A percentile compares a stretch with the other conserved stretches of the same genome.
Evolutionary conservation across 2,797 vertebrate species (phyloP).

Genomic region (Spondyliosoma cantharus): DNA sequence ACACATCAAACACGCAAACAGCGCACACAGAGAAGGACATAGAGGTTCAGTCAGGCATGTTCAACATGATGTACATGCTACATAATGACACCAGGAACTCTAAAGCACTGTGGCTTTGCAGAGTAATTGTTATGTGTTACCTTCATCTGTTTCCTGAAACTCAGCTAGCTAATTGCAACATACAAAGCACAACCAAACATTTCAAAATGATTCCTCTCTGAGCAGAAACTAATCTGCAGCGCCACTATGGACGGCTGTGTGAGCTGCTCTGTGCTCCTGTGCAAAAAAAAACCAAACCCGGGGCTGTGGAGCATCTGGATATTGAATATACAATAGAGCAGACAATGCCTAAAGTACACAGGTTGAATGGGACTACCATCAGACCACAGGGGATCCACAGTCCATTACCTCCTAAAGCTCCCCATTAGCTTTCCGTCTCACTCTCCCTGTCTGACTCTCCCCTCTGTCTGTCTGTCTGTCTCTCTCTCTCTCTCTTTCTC

Average conservation of each 20-base stretch:
- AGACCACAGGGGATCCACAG: slow-evolving; percentile 74
- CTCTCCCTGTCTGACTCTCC: slow-evolving; percentile 23
- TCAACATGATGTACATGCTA: not conserved
- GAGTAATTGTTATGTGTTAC: not conserved
- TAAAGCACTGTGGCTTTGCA: not conserved
- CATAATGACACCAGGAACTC: slow-evolving; percentile 1
- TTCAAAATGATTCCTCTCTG: slow-evolving; percentile 4
- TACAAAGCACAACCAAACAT: not conserved
- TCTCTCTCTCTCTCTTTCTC: slow-evolving; percentile 10
- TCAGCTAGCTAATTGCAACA: not conserved
- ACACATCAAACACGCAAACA: slow-evolving; percentile 51
- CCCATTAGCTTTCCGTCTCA: slow-evolving; percentile 70
- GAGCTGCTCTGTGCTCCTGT: slow-evolving; percentile 42
- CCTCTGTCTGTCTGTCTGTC: not conserved
- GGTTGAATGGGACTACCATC: slow-evolving; percentile 68
- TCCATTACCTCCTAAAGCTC: slow-evolving; percentile 78
- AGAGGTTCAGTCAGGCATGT: slow-evolving; percentile 3
- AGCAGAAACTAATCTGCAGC: slow-evolving; percentile 21
- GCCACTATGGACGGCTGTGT: not conserved
- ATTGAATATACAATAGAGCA: slow-evolving; percentile 65
- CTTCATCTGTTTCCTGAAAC: not conserved
- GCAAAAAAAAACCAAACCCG: not conserved
- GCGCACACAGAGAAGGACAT: not conserved
- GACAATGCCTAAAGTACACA: slow-evolving; percentile 71
- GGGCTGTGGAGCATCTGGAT: slow-evolving; percentile 67